Percentiles rank a stretch among this genome's conserved stretches.
phyloP scores from a whole-genome alignment of 2,888 invertebrate genomes.

The Vesta saturnalis region DNA sequence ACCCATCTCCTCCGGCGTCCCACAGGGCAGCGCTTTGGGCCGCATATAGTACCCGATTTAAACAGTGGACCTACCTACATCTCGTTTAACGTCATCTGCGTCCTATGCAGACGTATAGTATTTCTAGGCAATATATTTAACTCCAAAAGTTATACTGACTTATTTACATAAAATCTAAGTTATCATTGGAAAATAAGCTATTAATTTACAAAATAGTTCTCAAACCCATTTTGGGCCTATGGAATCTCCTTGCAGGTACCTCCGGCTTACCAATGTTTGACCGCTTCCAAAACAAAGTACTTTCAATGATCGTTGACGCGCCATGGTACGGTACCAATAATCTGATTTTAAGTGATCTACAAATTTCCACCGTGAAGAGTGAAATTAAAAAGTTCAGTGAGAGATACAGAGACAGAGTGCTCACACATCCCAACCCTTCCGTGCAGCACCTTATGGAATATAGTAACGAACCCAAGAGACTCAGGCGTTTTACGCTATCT shows the following conservation, averaged over 20 bases:
- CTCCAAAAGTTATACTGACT: slow-evolving; percentile 10
- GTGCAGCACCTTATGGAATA: background rate
- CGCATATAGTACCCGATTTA: too few relatives aligned
- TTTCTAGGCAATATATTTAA: background rate
- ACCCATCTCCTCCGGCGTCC: too few relatives aligned
- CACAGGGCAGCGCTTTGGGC: background rate
- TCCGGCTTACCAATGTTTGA: background rate
- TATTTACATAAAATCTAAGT: too few relatives aligned
- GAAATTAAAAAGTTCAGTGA: too few relatives aligned
- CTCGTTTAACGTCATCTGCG: background rate
- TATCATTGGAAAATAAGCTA: too few relatives aligned
- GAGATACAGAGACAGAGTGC: too few relatives aligned
- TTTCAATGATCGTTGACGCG: background rate
- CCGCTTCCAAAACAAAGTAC: slow-evolving; percentile 1
- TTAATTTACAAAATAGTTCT: too few relatives aligned
- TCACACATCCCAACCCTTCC: too few relatives aligned
- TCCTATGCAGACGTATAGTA: slow-evolving; percentile 21
- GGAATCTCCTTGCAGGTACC: slow-evolving; percentile 2
- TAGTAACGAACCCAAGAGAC: background rate
- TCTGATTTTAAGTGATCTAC: slow-evolving; percentile 4
- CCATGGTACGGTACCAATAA: background rate
- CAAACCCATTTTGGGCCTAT: too few relatives aligned
- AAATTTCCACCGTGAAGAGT: too few relatives aligned
- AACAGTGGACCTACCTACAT: too few relatives aligned
- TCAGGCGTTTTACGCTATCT: too few relatives aligned